Evolutionary conservation across 2,113 vertebrate genomes (phyloP).

Genomic region (Euleptes europaea): DNA sequence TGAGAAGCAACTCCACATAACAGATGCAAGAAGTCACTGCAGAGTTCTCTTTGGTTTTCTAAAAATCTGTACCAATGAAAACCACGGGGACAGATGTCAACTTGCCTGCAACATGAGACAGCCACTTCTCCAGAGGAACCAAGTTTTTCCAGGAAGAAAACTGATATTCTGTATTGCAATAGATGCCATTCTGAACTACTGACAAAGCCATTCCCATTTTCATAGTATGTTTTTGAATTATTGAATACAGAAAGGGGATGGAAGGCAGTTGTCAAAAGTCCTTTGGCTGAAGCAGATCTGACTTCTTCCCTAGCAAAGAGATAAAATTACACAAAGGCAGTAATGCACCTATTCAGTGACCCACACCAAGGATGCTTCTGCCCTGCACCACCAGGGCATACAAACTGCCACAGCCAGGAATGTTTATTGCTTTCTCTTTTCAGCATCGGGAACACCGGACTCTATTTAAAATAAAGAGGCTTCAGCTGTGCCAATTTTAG

Average conservation of each 20-base stretch:
- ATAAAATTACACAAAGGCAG: neutral
- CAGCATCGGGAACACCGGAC: neutral
- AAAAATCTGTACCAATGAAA: neutral
- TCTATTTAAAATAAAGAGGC: neutral
- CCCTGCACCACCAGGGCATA: neutral
- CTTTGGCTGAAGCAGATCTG: neutral
- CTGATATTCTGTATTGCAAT: neutral
- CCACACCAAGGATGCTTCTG: neutral
- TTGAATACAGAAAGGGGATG: conserved; percentile 31
- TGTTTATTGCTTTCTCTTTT: neutral
- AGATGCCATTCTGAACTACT: neutral
- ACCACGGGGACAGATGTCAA: neutral
- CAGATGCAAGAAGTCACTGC: too few relatives aligned
- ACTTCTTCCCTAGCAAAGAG: neutral
- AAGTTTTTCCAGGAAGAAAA: neutral
- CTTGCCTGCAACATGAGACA: neutral
- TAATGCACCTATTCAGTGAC: neutral
- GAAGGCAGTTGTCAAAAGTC: conserved; percentile 16
- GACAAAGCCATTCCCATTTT: neutral
- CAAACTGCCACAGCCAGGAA: neutral
- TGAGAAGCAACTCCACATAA: too few relatives aligned
- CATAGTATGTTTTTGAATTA: conserved; percentile 2
- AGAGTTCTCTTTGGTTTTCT: too few relatives aligned
- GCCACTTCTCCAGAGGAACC: neutral
- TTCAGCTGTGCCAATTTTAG: neutral